Base-by-base conservation (phyloP, 1,140 invertebrate genomes). In the Maconellicoccus hirsutus region DNA sequence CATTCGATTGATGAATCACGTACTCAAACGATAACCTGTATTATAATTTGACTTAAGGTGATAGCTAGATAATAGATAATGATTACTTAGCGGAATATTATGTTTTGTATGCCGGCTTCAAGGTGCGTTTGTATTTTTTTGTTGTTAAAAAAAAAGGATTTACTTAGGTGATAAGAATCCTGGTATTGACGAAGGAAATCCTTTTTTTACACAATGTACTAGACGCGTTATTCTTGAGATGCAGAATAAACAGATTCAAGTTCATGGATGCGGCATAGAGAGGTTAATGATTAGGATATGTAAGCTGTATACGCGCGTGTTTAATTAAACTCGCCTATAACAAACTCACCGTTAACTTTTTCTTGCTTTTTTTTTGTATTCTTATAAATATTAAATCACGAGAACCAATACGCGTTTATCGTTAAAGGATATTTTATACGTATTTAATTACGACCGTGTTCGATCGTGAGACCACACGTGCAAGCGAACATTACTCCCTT, bases 361-460 rank as follows among this genome's bases (percentile, higher is more conserved):
- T 23, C 16, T 66, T 26, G 8, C 2, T 66, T 26, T 66, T 66
- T 26, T 66, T 66, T 66, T 66, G 10, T 66, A 23, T 66, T 66
- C 25, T 25, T 66, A 6, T 66, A 66, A 66, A 66, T 66, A 66
- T 66, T 66, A 66, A 66, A 66, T 66, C 61, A 66, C 61, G 61
- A 66, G 19, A 66, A 26, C 61, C 61, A 66, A 66, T 66, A 66
- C 61, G 61, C 25, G 2, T 66, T 66, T 66, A 66, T 66, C 61
- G 61, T 66, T 26, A 26, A 66, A 66, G 61, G 61, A 66, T 66
- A 66, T 66, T 66, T 66, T 66, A 66, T 66, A 66, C 61, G 61
- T 66, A 66, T 66, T 66, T 66, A 66, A 66, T 66, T 66, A 66
- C 61, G 61, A 26, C 61, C 61, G 21, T 66, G 61, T 66, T 66